Evolutionary conservation across 2,888 invertebrate species (phyloP).

Genomic region (Drosophila picticornis): DNA sequence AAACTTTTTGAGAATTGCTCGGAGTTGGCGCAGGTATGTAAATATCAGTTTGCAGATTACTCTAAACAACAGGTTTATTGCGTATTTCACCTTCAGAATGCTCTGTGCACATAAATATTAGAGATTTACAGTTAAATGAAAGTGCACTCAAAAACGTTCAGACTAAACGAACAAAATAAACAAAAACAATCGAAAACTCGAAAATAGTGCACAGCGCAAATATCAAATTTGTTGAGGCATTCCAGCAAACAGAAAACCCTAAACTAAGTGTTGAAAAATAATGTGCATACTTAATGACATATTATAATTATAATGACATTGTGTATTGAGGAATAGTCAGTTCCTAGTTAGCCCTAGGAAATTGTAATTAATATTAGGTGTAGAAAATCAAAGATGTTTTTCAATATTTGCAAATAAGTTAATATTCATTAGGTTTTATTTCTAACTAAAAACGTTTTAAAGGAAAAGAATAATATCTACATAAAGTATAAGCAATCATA

Average conservation of each 20-base stretch:
- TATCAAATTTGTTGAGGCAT: constrained; percentile 68
- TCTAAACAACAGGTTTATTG: constrained; percentile 9
- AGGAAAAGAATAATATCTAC: background rate
- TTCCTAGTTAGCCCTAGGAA: too few species aligned
- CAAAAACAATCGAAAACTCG: constrained; percentile 35
- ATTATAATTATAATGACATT: background rate
- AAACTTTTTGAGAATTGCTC: constrained; percentile 48
- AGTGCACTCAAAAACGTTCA: constrained; percentile 11
- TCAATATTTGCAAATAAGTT: background rate
- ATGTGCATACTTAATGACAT: background rate
- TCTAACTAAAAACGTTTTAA: background rate
- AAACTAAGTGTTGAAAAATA: background rate
- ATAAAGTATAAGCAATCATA: background rate
- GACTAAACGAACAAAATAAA: constrained; percentile 45
- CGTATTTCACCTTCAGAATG: constrained; percentile 38
- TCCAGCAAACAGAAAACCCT: constrained; percentile 14
- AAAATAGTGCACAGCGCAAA: constrained; percentile 44
- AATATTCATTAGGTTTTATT: background rate
- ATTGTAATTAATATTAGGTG: too few species aligned
- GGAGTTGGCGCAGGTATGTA: constrained; percentile 59
- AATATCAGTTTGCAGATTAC: constrained; percentile 31
- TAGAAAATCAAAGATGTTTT: too few species aligned
- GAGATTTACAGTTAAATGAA: constrained; percentile 32
- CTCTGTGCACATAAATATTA: constrained; percentile 27
- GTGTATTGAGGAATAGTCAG: background rate